These are phyloP conservation scores for Notarius quadriscutis DNA, from an alignment of 2,113 vertebrate species.

Conservation along the genomic window DNA sequence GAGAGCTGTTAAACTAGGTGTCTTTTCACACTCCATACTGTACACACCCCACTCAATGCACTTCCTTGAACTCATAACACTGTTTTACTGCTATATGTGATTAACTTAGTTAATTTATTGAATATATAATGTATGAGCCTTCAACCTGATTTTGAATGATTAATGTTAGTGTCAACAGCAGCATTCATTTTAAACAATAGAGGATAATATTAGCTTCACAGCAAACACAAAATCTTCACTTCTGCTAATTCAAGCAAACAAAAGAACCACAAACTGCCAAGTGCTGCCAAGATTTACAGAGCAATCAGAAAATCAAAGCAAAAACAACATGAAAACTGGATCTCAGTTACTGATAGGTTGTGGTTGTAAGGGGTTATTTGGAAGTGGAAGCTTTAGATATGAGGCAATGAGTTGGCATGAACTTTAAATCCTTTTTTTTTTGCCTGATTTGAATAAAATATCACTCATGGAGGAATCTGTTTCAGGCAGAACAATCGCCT, in stretches of 20 bases:
- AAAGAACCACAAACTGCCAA: slow-evolving; percentile 19
- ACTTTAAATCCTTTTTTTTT: slow-evolving; percentile 47
- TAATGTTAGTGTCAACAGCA: not conserved
- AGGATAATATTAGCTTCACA: slow-evolving; percentile 12
- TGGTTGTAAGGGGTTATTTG: slow-evolving; percentile 57
- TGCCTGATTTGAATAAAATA: not conserved
- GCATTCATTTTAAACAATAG: not conserved
- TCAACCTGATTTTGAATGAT: slow-evolving; percentile 18
- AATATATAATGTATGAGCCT: not conserved
- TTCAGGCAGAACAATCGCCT: not conserved
- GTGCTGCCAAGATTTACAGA: slow-evolving; percentile 24
- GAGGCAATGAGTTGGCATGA: slow-evolving; percentile 48
- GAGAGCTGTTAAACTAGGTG: slow-evolving; percentile 44
- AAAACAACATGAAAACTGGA: slow-evolving; percentile 62
- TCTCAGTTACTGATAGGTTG: slow-evolving; percentile 62
- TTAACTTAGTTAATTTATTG: not conserved
- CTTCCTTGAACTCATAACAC: not conserved
- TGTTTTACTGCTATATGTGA: not conserved
- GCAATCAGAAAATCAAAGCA: slow-evolving; percentile 57
- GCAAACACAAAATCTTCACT: not conserved
- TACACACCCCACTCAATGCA: not conserved
- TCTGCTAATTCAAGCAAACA: not conserved
- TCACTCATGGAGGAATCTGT: not conserved
- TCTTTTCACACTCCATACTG: slow-evolving; percentile 51
- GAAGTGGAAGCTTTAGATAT: slow-evolving; percentile 55